phyloP scores from a whole-genome alignment of 2,113 vertebrate genomes.

The Kryptolebias marmoratus region DNA sequence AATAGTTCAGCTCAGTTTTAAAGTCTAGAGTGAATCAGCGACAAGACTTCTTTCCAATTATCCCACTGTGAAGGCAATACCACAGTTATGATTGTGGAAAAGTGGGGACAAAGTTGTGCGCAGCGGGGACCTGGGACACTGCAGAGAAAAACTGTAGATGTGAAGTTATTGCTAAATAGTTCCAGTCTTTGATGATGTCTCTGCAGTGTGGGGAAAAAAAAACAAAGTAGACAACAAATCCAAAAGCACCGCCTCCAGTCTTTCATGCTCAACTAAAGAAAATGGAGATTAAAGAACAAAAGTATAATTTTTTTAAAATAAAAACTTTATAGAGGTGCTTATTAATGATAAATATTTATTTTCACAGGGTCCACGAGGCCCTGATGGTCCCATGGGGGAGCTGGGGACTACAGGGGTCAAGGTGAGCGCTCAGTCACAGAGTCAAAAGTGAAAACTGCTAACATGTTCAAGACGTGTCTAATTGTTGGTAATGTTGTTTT shows the following conservation, averaged over 20 bases:
- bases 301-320: slow-evolving; percentile 23
- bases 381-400: slow-evolving; percentile 88
- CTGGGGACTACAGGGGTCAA: slow-evolving; percentile 84
- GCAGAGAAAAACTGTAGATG: slow-evolving; percentile 4
- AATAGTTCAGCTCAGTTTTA: slow-evolving; percentile 24
- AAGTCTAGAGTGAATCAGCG: slow-evolving; percentile 46
- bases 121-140: slow-evolving; percentile 27
- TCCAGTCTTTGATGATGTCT: slow-evolving; percentile 29
- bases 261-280: slow-evolving; percentile 12
- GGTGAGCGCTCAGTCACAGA: slow-evolving; percentile 74
- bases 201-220: slow-evolving; percentile 15
- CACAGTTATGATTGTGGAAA: slow-evolving; percentile 27
- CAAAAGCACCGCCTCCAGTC: slow-evolving; percentile 1
- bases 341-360: slow-evolving; percentile 33
- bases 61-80: slow-evolving; percentile 31
- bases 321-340: neutral
- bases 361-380: slow-evolving; percentile 88
- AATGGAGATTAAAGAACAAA: slow-evolving; percentile 34
- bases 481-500: neutral
- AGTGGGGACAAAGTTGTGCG: slow-evolving; percentile 31
- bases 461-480: neutral
- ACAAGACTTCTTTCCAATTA: slow-evolving; percentile 28
- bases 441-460: slow-evolving; percentile 6
- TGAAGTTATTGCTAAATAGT: slow-evolving; percentile 42
- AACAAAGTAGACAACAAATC: slow-evolving; percentile 15